Conservation (phyloP, 2,797 vertebrate genomes). For the Apogon talboti region DNA sequence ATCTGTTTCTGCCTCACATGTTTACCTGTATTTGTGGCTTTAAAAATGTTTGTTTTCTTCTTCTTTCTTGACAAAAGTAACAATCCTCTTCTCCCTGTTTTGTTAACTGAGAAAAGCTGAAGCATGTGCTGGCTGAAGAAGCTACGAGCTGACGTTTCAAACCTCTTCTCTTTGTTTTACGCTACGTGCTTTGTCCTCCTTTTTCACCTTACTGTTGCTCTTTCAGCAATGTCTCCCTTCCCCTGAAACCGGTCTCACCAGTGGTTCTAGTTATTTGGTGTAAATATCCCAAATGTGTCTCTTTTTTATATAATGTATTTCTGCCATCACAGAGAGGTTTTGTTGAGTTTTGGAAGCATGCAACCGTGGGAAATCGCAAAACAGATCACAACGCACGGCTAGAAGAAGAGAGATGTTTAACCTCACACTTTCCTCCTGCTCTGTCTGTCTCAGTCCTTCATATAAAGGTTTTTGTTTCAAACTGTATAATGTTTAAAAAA, state of each 20-base stretch:
- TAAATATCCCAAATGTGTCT: conserved; percentile 76
- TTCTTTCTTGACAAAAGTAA: conserved; percentile 34
- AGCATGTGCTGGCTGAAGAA: conserved; percentile 53
- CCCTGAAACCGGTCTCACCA: conserved; percentile 32
- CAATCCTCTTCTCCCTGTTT: conserved; percentile 15
- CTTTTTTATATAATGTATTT: conserved; percentile 65
- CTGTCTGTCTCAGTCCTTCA: conserved; percentile 49
- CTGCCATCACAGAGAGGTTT: conserved; percentile 45
- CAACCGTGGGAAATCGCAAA: conserved; percentile 48
- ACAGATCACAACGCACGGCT: conserved; percentile 56
- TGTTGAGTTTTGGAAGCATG: conserved; percentile 65
- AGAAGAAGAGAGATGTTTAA: conserved; percentile 52
- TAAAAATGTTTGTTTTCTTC: conserved; percentile 24
- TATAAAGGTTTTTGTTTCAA: conserved; percentile 56
- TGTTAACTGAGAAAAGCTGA: conserved; percentile 44
- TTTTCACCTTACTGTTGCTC: conserved; percentile 16
- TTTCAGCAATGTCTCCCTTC: conserved; percentile 26
- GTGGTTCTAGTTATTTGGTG: conserved; percentile 70
- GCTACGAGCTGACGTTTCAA: conserved; percentile 38
- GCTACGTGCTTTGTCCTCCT: conserved; percentile 31
- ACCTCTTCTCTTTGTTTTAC: conserved; percentile 47
- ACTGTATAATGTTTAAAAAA: conserved; percentile 57
- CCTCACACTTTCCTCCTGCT: conserved; percentile 47
- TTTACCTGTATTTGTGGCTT: conserved; percentile 53
- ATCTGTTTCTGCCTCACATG: conserved; percentile 36